These are phyloP conservation scores for Odontamblyopus lacepedii DNA, from an alignment of 2,797 vertebrate species.

Conservation along the genomic window DNA sequence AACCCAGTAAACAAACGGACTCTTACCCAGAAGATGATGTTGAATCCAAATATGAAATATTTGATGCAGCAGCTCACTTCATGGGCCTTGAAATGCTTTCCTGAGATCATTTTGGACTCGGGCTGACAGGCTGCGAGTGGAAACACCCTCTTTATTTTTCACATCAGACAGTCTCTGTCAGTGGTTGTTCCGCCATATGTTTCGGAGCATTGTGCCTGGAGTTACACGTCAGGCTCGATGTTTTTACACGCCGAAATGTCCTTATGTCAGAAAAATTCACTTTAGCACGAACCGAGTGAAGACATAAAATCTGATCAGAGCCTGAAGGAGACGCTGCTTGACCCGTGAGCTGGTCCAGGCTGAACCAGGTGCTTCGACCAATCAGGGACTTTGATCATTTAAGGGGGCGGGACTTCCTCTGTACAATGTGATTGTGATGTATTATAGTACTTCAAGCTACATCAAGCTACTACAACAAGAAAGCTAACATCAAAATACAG, in stretches of 20 bases:
- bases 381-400: conserved; percentile 15
- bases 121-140: conserved; percentile 36
- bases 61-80: conserved; percentile 99
- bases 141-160: conserved; percentile 44
- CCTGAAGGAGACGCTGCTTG: conserved; percentile 43
- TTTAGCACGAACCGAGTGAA: background rate
- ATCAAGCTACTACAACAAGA: background rate
- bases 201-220: conserved; percentile 28
- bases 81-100: conserved; percentile 97
- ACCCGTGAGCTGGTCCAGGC: conserved; percentile 57
- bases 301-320: conserved; percentile 22
- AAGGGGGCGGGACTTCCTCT: conserved; percentile 67
- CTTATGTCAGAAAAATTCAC: background rate
- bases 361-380: conserved; percentile 42
- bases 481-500: background rate
- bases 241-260: background rate
- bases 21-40: conserved; percentile 99
- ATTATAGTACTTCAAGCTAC: no score
- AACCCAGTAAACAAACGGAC: conserved; percentile 4
- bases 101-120: conserved; percentile 85
- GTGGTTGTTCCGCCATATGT: conserved; percentile 40
- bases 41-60: conserved; percentile 99
- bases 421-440: background rate
- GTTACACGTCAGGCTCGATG: background rate
- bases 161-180: conserved; percentile 46